Conservation (phyloP, 1,140 invertebrate genomes). For the Aphelinus atriplicis region DNA sequence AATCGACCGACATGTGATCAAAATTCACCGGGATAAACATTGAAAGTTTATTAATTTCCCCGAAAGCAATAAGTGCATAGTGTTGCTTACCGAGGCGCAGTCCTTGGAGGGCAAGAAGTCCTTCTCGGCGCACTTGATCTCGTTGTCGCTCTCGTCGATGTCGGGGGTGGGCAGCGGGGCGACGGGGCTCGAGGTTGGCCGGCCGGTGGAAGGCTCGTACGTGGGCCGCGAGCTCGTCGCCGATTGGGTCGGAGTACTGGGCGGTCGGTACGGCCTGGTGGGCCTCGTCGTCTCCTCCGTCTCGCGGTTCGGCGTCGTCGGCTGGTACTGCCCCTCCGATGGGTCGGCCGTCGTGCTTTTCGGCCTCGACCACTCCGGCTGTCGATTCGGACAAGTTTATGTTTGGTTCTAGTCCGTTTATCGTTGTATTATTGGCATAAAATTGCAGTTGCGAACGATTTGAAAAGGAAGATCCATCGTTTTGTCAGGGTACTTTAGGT, state of each 20-base stretch:
- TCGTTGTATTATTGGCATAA: too few relatives aligned
- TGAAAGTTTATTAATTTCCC: too few relatives aligned
- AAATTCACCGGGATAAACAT: too few relatives aligned
- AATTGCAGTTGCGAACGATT: too few relatives aligned
- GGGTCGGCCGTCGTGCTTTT: constrained; percentile 70
- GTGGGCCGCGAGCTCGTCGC: constrained; percentile 36
- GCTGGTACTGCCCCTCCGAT: constrained; percentile 50
- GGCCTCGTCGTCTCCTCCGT: constrained; percentile 47
- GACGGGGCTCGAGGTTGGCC: constrained; percentile 37
- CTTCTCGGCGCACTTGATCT: constrained; percentile 66
- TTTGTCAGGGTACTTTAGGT: too few relatives aligned
- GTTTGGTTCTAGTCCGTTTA: too few relatives aligned
- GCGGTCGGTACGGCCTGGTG: constrained; percentile 26
- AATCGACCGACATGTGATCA: too few relatives aligned
- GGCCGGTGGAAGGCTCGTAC: constrained; percentile 21
- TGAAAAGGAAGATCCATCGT: too few relatives aligned
- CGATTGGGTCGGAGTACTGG: constrained; percentile 31
- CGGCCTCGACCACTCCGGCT: constrained; percentile 78
- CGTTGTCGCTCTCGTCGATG: constrained; percentile 61
- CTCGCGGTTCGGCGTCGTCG: constrained; percentile 43
- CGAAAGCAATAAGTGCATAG: too few relatives aligned
- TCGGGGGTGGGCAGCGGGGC: constrained; percentile 44
- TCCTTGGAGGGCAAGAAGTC: constrained; percentile 76
- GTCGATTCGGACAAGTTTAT: constrained; percentile 23
- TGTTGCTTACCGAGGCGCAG: constrained; percentile 68